phyloP scores from a whole-genome alignment of 2,113 vertebrate genomes.

The Mesembrinibis cayennensis region DNA sequence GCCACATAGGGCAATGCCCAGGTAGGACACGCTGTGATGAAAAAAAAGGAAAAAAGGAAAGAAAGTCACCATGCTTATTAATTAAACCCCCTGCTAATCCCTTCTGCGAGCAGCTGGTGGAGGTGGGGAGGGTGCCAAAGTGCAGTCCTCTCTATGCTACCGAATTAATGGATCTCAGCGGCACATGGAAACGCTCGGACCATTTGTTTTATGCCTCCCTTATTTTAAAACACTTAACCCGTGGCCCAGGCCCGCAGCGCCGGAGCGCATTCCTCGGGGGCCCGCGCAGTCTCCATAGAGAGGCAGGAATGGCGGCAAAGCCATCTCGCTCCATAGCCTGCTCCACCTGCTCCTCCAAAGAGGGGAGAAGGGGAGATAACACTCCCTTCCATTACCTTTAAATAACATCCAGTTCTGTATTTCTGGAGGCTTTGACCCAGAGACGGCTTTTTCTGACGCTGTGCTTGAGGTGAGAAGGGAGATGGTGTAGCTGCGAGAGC shows the following conservation, averaged over 20 bases:
- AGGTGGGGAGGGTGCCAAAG: background rate
- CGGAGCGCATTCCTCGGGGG: background rate
- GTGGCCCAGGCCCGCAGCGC: background rate
- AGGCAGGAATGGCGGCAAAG: background rate
- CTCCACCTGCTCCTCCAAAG: background rate
- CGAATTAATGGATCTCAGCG: background rate
- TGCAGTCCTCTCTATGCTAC: background rate
- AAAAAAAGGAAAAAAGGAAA: background rate
- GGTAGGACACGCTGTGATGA: background rate
- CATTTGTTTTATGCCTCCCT: background rate
- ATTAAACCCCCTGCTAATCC: background rate
- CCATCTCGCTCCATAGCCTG: background rate
- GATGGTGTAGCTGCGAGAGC: accelerated
- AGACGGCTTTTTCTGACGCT: background rate
- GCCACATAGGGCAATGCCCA: background rate
- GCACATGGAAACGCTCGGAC: background rate
- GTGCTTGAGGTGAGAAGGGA: background rate
- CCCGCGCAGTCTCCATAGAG: background rate
- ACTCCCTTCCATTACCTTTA: background rate
- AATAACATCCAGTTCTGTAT: background rate
- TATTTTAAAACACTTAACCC: constrained; percentile 2
- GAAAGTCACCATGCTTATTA: background rate
- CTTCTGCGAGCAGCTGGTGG: background rate
- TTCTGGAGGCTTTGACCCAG: background rate
- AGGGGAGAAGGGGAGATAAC: background rate